Evolutionary conservation across 1,140 invertebrate genomes (phyloP).

Genomic region (Drosophila mayri): DNA sequence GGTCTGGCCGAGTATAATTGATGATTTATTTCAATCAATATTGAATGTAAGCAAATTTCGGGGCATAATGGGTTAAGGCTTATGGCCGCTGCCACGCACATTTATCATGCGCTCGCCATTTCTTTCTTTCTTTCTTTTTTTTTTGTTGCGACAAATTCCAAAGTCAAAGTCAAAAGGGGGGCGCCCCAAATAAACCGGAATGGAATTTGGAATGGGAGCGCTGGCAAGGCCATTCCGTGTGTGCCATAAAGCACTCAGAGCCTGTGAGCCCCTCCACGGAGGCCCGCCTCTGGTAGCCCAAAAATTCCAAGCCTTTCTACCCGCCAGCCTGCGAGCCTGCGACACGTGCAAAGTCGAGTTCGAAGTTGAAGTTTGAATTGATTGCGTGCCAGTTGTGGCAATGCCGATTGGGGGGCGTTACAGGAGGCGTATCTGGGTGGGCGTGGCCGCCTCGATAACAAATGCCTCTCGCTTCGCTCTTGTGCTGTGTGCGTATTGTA

Average conservation of each 20-base stretch:
- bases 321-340: conserved; percentile 11
- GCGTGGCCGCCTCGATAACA: conserved; percentile 38
- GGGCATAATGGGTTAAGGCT: conserved; percentile 38
- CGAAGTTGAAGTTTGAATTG: conserved; percentile 67
- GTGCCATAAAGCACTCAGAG: conserved; percentile 42
- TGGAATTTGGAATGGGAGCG: conserved; percentile 21
- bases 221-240: conserved; percentile 31
- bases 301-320: conserved; percentile 31
- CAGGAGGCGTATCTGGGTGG: conserved; percentile 9
- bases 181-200: conserved; percentile 37
- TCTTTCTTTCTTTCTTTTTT: conserved; percentile 16
- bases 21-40: conserved; percentile 44
- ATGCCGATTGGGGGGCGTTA: conserved; percentile 40
- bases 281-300: not conserved
- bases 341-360: conserved; percentile 60
- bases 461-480: conserved; percentile 31
- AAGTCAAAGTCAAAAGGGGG: conserved; percentile 57
- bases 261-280: conserved; percentile 2
- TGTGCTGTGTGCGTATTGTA: conserved; percentile 57
- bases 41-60: conserved; percentile 17
- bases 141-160: conserved; percentile 51
- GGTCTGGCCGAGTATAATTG: conserved; percentile 3
- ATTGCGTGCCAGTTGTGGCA: conserved; percentile 77
- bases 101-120: conserved; percentile 60
- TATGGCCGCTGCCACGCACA: conserved; percentile 48